These are phyloP conservation scores for Hypsibius dujardini DNA, from an alignment of 1,140 invertebrate genomes.

Conservation along the genomic window DNA sequence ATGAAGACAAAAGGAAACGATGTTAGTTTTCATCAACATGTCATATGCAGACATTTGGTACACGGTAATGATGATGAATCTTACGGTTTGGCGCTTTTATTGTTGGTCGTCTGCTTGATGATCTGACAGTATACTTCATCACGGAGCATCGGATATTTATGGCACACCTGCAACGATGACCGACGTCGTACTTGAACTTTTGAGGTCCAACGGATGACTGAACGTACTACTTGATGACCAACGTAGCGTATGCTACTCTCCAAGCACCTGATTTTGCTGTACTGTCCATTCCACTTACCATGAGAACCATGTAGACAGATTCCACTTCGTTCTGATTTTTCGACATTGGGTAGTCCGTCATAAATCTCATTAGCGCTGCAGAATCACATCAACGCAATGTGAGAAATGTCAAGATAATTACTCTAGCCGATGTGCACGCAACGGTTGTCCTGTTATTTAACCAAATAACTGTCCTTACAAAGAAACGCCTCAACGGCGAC, in stretches of 20 bases:
- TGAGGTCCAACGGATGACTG: no score
- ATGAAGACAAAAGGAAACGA: no score
- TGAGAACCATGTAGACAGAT: conserved; percentile 86
- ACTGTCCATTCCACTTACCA: conserved; percentile 59
- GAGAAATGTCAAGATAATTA: neutral
- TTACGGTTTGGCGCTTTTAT: conserved; percentile 59
- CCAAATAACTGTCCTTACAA: conserved; percentile 30
- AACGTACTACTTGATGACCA: no score
- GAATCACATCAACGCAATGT: no score
- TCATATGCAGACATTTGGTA: no score
- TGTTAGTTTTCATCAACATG: no score
- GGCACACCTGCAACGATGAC: conserved; percentile 74
- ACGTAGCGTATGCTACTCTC: no score
- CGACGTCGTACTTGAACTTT: no score
- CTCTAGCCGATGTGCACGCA: no score
- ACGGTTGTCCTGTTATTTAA: neutral
- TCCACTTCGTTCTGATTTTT: conserved; percentile 62
- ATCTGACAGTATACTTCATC: conserved; percentile 97
- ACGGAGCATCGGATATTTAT: conserved; percentile 67
- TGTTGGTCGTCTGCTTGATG: conserved; percentile 97
- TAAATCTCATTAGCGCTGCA: conserved; percentile 73
- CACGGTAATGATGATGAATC: conserved; percentile 18
- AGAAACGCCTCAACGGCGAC: conserved; percentile 80
- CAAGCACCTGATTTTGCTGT: no score
- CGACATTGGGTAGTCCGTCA: conserved; percentile 67